These are phyloP conservation scores for Xestia xanthographa DNA, from an alignment of 2,888 invertebrate species.

Conservation along the genomic window DNA sequence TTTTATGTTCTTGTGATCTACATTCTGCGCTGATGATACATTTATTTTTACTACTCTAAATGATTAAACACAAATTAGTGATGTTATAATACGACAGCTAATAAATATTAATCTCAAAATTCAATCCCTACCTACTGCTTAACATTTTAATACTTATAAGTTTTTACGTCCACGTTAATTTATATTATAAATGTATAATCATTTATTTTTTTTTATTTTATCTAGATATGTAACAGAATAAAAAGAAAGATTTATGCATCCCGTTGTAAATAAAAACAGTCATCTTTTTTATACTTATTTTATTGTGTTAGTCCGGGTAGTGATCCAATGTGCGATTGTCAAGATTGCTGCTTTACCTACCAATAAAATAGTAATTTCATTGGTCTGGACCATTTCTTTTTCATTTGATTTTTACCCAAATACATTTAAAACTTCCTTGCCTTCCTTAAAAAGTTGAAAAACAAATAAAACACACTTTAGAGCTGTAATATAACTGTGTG, in stretches of 20 bases:
- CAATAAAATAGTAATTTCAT: neutral
- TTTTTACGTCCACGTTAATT: conserved; percentile 44
- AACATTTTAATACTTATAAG: conserved; percentile 36
- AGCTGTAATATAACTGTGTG: conserved; percentile 34
- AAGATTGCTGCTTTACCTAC: neutral
- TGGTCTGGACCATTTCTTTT: neutral
- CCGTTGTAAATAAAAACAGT: conserved; percentile 26
- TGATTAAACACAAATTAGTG: conserved; percentile 61
- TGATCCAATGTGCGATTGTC: conserved; percentile 28
- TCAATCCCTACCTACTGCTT: conserved; percentile 27
- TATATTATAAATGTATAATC: conserved; percentile 40
- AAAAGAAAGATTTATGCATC: conserved; percentile 47
- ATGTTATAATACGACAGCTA: conserved; percentile 59
- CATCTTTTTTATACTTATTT: neutral
- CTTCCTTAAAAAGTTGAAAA: conserved; percentile 4
- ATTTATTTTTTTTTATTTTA: conserved; percentile 27
- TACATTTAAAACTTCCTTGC: neutral
- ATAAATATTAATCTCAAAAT: conserved; percentile 55
- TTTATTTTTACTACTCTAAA: conserved; percentile 49
- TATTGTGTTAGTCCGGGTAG: neutral
- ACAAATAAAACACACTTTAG: conserved; percentile 17
- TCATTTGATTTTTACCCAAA: neutral
- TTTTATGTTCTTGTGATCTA: conserved; percentile 57
- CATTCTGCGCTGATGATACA: conserved; percentile 39
- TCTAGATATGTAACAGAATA: conserved; percentile 18